phyloP scores from a whole-genome alignment of 2,113 vertebrate species.

The Lipotes vexillifer region DNA sequence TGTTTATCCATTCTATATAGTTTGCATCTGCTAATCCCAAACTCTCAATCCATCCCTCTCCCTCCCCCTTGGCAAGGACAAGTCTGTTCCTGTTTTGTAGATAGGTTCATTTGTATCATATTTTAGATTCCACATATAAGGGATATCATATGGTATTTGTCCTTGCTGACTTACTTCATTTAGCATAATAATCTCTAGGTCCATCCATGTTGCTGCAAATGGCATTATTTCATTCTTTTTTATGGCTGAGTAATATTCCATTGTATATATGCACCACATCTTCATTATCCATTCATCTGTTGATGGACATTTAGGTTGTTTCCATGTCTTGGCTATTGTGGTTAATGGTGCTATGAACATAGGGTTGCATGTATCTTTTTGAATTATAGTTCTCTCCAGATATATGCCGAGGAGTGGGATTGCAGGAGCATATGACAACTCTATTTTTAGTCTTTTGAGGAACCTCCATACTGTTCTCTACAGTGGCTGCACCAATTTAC shows the following conservation, averaged over 20 bases:
- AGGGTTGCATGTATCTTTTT: no score
- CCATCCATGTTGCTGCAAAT: not conserved
- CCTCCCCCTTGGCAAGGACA: not conserved
- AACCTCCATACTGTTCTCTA: not conserved
- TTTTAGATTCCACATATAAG: not conserved
- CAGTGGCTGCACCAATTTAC: not conserved
- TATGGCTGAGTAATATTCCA: not conserved
- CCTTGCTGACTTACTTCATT: no score
- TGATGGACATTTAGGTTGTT: not conserved
- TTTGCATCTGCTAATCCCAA: not conserved
- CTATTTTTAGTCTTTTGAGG: not conserved
- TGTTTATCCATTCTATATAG: no score
- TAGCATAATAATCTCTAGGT: no score
- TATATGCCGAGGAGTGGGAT: not conserved
- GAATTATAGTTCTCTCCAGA: not conserved
- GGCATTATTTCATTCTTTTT: not conserved
- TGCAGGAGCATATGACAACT: not conserved
- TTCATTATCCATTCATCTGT: not conserved
- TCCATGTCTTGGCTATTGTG: not conserved
- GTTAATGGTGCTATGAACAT: not conserved
- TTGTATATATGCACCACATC: not conserved
- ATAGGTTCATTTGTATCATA: not conserved
- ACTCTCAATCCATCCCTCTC: rapidly evolving
- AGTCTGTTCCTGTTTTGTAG: not conserved
- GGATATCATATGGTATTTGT: not conserved